Percentiles rank a stretch among this genome's conserved stretches.
phyloP scores from a whole-genome alignment of 2,113 vertebrate genomes.

The Typhlomys cinereus region DNA sequence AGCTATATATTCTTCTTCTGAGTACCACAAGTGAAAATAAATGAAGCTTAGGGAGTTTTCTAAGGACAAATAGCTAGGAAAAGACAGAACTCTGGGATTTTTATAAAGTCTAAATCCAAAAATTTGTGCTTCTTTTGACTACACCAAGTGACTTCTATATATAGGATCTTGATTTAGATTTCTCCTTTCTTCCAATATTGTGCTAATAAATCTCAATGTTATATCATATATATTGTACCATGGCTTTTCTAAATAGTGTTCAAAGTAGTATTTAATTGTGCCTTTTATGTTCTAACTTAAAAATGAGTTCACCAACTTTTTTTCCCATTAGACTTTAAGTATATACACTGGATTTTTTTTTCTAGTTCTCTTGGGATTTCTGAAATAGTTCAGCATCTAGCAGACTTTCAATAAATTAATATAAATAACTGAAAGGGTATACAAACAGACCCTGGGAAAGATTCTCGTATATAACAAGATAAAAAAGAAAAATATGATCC shows the following conservation, averaged over 20 bases:
- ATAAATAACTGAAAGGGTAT: background rate
- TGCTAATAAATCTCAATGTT: background rate
- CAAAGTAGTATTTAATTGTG: background rate
- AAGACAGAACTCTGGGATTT: background rate
- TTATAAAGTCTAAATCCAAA: constrained; percentile 42
- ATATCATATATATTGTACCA: background rate
- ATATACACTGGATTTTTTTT: background rate
- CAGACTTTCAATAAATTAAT: background rate
- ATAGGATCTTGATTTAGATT: background rate
- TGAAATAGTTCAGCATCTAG: background rate
- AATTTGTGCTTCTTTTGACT: constrained; percentile 26
- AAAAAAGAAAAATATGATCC: background rate
- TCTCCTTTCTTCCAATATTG: background rate
- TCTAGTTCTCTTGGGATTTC: constrained; percentile 12
- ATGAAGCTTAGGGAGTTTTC: constrained; percentile 11
- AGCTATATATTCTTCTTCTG: background rate
- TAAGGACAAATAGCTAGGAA: background rate
- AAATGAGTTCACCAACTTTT: background rate
- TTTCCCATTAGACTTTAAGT: background rate
- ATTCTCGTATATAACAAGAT: background rate
- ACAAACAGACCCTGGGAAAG: background rate
- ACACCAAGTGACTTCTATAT: background rate
- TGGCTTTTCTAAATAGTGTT: background rate
- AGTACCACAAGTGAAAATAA: constrained; percentile 34
- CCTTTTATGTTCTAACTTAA: background rate